phyloP scores from a whole-genome alignment of 2,888 invertebrate genomes.

The Zygaena filipendulae region DNA sequence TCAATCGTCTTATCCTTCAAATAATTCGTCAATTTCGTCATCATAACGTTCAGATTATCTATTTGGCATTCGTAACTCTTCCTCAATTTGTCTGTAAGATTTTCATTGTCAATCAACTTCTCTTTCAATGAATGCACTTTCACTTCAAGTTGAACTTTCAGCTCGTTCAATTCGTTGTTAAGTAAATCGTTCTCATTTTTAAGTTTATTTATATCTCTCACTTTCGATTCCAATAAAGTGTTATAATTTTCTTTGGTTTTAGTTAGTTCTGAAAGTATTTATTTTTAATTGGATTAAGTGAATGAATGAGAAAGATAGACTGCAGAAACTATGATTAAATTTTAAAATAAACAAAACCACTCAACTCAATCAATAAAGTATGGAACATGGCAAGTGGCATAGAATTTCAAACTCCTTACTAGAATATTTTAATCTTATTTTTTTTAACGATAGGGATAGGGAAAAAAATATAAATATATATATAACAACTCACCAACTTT shows the following conservation, averaged over 20 bases:
- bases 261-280: conserved; percentile 29
- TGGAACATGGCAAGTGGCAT: too few relatives aligned
- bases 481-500: conserved; percentile 30
- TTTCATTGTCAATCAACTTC: conserved; percentile 37
- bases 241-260: conserved; percentile 25
- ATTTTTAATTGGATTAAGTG: too few relatives aligned
- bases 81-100: conserved; percentile 38
- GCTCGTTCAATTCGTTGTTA: conserved; percentile 30
- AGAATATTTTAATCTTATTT: too few relatives aligned
- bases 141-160: conserved; percentile 35
- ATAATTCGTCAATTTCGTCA: conserved; percentile 35
- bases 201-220: conserved; percentile 26
- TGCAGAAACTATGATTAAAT: too few relatives aligned
- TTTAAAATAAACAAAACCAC: too few relatives aligned
- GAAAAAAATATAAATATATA: conserved; percentile 1
- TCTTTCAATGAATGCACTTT: conserved; percentile 44
- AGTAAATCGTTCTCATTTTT: conserved; percentile 33
- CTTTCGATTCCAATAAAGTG: conserved; percentile 23
- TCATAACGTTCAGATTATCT: conserved; percentile 39
- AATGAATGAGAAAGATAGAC: too few relatives aligned
- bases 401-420: too few relatives aligned
- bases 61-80: conserved; percentile 39
- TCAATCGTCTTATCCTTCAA: conserved; percentile 40
- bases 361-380: too few relatives aligned
- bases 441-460: background rate